Evolutionary conservation across 2,888 invertebrate species (phyloP).

Genomic region (Lasioglossum oenotherae): DNA sequence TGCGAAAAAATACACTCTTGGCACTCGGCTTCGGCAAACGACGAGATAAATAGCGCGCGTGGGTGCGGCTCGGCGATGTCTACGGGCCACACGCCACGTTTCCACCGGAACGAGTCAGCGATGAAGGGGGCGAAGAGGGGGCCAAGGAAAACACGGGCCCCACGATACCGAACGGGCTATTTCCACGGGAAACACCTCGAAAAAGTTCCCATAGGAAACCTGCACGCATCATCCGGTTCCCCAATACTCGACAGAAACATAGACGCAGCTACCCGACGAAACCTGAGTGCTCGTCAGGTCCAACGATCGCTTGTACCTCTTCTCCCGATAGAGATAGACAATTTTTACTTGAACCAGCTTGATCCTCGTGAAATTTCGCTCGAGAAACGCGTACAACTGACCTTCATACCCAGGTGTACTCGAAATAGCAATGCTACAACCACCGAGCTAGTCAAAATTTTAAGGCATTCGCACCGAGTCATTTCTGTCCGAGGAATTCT

Average conservation of each 20-base stretch:
- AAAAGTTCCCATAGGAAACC: background rate
- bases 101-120: constrained; percentile 68
- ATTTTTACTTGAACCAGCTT: no score
- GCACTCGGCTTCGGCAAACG: constrained; percentile 80
- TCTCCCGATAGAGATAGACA: no score
- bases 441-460: background rate
- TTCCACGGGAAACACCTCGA: background rate
- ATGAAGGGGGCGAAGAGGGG: constrained; percentile 41
- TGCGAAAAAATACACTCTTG: constrained; percentile 79
- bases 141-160: constrained; percentile 33
- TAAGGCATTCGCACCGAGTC: background rate
- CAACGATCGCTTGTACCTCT: background rate
- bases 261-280: background rate
- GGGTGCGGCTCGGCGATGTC: constrained; percentile 81
- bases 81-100: constrained; percentile 76
- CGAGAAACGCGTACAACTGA: background rate
- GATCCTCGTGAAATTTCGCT: background rate
- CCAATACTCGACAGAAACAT: background rate
- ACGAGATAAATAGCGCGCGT: constrained; percentile 80
- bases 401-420: background rate
- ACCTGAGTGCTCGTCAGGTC: background rate
- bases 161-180: constrained; percentile 10
- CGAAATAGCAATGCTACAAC: background rate
- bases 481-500: background rate
- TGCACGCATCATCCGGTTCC: background rate